Percentiles rank a stretch among this genome's conserved stretches.
Evolutionary conservation across 92 coral and sea anemone genomes (phyloP).

Genomic region (Parazoanthus atlanticus): DNA sequence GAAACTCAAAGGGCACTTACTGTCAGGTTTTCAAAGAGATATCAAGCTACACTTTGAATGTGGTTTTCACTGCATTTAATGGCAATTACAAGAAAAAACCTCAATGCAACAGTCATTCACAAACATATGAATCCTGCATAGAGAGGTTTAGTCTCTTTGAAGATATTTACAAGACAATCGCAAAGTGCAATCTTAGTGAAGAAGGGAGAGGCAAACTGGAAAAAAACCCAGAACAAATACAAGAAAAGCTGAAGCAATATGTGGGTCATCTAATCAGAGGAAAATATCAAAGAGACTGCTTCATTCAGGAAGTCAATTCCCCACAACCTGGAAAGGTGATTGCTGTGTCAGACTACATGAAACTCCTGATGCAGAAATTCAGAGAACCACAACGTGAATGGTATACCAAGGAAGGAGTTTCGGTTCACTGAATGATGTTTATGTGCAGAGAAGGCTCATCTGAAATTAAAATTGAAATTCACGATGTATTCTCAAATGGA

Average conservation of each 20-base stretch:
- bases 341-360: constrained; percentile 45
- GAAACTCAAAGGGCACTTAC: too few relatives aligned
- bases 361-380: constrained; percentile 35
- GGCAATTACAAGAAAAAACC: too few relatives aligned
- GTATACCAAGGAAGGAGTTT: constrained; percentile 41
- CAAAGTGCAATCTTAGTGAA: too few relatives aligned
- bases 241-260: not conserved
- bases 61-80: too few relatives aligned
- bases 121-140: not conserved
- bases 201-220: too few relatives aligned
- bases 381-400: constrained; percentile 48
- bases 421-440: constrained; percentile 48
- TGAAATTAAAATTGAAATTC: constrained; percentile 31
- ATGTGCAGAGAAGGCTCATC: constrained; percentile 15
- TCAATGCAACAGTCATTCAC: not conserved
- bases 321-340: constrained; percentile 12
- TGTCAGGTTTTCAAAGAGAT: too few relatives aligned
- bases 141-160: not conserved
- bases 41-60: too few relatives aligned
- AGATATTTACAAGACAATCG: not conserved
- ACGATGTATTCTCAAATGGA: constrained; percentile 42
- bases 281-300: constrained; percentile 38
- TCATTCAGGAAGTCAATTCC: constrained; percentile 27
- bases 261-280: not conserved
- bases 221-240: not conserved